These are phyloP conservation scores for Watsonalla cultraria DNA, from an alignment of 2,888 invertebrate genomes.

Conservation along the genomic window DNA sequence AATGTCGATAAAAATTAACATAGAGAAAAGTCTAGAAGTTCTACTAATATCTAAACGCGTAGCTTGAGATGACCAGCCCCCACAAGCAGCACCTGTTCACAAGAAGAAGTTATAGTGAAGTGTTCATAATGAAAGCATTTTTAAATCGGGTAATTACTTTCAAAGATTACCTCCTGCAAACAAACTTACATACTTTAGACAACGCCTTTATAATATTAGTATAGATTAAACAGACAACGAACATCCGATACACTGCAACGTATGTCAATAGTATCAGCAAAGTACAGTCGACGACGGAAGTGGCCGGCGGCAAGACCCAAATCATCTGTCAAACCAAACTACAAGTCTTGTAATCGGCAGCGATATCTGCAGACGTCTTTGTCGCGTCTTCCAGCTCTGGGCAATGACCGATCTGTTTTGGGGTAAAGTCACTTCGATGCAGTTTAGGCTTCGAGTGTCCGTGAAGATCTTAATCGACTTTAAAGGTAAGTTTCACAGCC, in stretches of 20 bases:
- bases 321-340: constrained; percentile 69
- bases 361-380: constrained; percentile 66
- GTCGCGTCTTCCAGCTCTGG: constrained; percentile 57
- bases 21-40: too few species aligned
- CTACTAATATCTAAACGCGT: too few species aligned
- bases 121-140: too few species aligned
- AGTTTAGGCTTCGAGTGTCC: neutral
- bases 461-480: too few species aligned
- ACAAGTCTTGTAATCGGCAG: constrained; percentile 54
- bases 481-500: too few species aligned
- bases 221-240: constrained; percentile 1
- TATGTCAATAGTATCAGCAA: constrained; percentile 51
- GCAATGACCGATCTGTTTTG: constrained; percentile 46
- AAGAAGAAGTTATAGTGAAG: too few species aligned
- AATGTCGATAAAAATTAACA: too few species aligned
- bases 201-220: neutral
- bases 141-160: too few species aligned
- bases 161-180: too few species aligned
- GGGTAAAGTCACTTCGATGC: constrained; percentile 10
- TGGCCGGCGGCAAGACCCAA: constrained; percentile 64
- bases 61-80: too few species aligned
- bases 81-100: too few species aligned
- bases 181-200: neutral
- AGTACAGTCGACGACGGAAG: constrained; percentile 46
- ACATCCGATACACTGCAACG: constrained; percentile 20